Evolutionary conservation across 1,140 invertebrate species (phyloP).

Genomic region (Tetragnatha versicolor): DNA sequence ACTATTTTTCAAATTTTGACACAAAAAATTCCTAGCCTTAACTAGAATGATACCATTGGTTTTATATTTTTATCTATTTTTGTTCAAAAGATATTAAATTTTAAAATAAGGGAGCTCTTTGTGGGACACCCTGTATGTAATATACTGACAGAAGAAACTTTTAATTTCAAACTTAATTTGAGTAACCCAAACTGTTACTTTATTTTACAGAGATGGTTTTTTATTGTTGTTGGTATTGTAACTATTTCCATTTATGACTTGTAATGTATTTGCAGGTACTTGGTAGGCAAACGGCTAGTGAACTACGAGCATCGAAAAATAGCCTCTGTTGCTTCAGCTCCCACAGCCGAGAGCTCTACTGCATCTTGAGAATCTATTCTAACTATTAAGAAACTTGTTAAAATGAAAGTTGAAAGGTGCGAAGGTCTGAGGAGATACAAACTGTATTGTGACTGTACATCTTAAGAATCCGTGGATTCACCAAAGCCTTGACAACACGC

Average conservation of each 20-base stretch:
- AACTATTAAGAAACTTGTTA: neutral
- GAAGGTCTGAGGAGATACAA: neutral
- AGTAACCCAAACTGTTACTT: too few relatives aligned
- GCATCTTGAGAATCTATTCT: slow-evolving; percentile 26
- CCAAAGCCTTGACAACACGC: slow-evolving; percentile 4
- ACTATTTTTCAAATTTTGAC: too few relatives aligned
- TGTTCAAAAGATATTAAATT: too few relatives aligned
- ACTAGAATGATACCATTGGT: too few relatives aligned
- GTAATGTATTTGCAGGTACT: slow-evolving; percentile 72
- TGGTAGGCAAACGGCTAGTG: slow-evolving; percentile 91
- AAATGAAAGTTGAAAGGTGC: neutral
- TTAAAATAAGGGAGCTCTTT: too few relatives aligned
- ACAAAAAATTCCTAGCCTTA: too few relatives aligned
- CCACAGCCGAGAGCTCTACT: slow-evolving; percentile 6
- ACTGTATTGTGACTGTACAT: neutral
- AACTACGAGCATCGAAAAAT: slow-evolving; percentile 78
- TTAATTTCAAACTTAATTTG: too few relatives aligned
- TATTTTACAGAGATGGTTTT: neutral
- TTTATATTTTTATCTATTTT: too few relatives aligned
- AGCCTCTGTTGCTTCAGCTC: neutral
- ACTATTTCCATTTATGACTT: neutral
- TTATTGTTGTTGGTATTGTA: neutral
- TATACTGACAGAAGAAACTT: too few relatives aligned
- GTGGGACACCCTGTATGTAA: too few relatives aligned
- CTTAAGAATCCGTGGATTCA: slow-evolving; percentile 12